Percentiles rank a stretch among this genome's conserved stretches.
Evolutionary conservation across 2,888 invertebrate species (phyloP).

Genomic region (Brachyptera putata): DNA sequence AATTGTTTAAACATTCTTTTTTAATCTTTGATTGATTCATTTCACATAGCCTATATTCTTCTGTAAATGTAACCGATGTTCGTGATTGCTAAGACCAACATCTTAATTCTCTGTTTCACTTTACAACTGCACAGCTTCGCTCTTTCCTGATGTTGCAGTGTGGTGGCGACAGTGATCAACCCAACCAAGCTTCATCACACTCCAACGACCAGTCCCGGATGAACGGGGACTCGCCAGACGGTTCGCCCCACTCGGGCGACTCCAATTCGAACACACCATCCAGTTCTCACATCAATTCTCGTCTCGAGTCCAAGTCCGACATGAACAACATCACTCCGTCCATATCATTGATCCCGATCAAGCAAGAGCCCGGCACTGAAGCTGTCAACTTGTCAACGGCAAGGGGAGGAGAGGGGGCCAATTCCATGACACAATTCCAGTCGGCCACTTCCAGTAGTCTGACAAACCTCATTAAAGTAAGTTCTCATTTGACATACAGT

Average conservation of each 20-base stretch:
- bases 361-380: slow-evolving; percentile 50
- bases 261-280: slow-evolving; percentile 70
- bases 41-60: too few species aligned
- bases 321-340: slow-evolving; percentile 69
- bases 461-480: slow-evolving; percentile 72
- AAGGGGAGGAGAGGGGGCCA: slow-evolving; percentile 22
- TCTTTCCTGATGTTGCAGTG: too few species aligned
- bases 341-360: slow-evolving; percentile 81
- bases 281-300: slow-evolving; percentile 47
- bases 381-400: slow-evolving; percentile 43
- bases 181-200: slow-evolving; percentile 41
- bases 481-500: too few species aligned
- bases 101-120: too few species aligned
- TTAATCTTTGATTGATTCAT: too few species aligned
- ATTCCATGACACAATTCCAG: slow-evolving; percentile 42
- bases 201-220: slow-evolving; percentile 45
- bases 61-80: too few species aligned
- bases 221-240: slow-evolving; percentile 50
- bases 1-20: too few species aligned
- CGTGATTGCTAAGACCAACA: too few species aligned
- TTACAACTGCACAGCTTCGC: too few species aligned
- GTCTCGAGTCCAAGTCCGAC: slow-evolving; percentile 41
- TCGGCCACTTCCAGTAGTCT: slow-evolving; percentile 64
- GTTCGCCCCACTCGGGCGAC: slow-evolving; percentile 77
- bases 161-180: slow-evolving; percentile 43